Percentiles rank a stretch among this genome's conserved stretches.
Evolutionary conservation across 2,888 invertebrate genomes (phyloP).

Genomic region (Apamea monoglypha): DNA sequence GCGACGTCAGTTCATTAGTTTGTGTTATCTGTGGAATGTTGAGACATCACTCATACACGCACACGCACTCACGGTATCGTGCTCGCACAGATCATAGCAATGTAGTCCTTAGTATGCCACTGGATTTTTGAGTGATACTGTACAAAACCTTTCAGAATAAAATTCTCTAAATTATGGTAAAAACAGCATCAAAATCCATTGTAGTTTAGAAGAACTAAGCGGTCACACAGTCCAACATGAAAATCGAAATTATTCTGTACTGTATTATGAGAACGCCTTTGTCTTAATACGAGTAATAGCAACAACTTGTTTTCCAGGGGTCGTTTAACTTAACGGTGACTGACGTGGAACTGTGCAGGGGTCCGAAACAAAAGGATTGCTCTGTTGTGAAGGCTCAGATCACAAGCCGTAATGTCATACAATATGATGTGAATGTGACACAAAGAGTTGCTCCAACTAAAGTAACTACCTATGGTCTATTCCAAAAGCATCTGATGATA

Average conservation of each 20-base stretch:
- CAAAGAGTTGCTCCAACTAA: conserved; percentile 62
- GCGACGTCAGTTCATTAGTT: no score
- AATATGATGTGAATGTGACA: conserved; percentile 58
- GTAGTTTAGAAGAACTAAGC: background rate
- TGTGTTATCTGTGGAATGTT: no score
- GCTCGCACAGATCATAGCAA: no score
- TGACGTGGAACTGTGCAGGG: conserved; percentile 53
- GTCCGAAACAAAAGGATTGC: conserved; percentile 62
- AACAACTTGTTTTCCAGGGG: conserved; percentile 53
- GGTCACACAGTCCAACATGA: background rate
- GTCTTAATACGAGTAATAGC: background rate
- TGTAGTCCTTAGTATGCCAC: no score
- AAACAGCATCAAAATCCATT: background rate
- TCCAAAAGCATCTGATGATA: background rate
- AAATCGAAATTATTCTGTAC: background rate
- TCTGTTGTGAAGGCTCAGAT: conserved; percentile 40
- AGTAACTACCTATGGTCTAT: conserved; percentile 54
- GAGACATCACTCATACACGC: no score
- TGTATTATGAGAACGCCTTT: background rate
- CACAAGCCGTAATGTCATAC: conserved; percentile 41
- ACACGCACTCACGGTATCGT: no score
- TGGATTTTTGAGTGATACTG: no score
- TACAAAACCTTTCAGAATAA: background rate
- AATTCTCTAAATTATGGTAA: background rate
- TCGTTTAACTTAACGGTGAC: conserved; percentile 55